Conservation (phyloP, 2,797 vertebrate species). For the Spheniscus humboldti region DNA sequence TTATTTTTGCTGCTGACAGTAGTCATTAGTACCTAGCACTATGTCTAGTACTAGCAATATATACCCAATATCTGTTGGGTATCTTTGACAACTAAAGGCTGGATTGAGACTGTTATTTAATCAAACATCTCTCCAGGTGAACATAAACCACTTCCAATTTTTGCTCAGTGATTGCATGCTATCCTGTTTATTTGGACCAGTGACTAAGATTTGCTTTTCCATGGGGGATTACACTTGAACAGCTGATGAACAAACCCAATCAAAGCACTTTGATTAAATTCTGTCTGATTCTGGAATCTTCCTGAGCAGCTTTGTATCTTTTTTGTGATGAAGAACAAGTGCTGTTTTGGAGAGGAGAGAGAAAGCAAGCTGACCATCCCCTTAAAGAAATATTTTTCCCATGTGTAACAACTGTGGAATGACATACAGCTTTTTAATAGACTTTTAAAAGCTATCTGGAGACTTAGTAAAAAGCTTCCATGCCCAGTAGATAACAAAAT, state of each 20-base stretch:
- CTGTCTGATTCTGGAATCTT: neutral
- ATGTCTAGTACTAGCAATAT: neutral
- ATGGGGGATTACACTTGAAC: neutral
- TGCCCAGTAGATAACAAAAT: conserved; percentile 50
- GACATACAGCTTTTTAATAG: conserved; percentile 48
- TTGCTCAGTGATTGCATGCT: neutral
- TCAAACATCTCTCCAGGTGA: neutral
- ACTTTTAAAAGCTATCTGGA: conserved; percentile 44
- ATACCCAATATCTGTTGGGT: neutral
- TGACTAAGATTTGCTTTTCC: neutral
- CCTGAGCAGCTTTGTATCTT: neutral
- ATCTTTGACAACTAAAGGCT: neutral
- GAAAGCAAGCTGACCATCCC: neutral
- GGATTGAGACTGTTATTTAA: neutral
- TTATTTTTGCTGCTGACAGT: neutral
- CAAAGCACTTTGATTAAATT: neutral
- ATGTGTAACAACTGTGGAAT: neutral
- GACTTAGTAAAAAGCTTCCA: conserved; percentile 38
- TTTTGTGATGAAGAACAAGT: neutral
- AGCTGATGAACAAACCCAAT: neutral
- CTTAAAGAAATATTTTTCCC: conserved; percentile 4
- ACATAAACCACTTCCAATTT: neutral
- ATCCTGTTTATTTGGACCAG: neutral
- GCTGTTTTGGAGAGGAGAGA: neutral
- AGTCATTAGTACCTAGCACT: neutral